Evolutionary conservation across 2,888 invertebrate species (phyloP), one percentile per base, ranked within the genome.

Genomic region (Panopea generosa): DNA sequence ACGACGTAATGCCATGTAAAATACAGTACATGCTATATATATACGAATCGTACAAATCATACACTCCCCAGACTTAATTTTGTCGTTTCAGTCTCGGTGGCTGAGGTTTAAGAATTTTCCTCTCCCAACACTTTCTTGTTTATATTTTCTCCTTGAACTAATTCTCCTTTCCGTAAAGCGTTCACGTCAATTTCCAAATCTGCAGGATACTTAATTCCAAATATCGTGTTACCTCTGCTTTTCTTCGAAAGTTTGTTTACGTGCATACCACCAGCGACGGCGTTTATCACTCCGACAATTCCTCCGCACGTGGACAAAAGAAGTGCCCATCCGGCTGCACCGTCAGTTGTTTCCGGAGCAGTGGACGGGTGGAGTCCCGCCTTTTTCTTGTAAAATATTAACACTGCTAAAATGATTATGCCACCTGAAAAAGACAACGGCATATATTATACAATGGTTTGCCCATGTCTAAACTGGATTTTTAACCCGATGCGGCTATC

Each of bases 371-470:
- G 59, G 18, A 85, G 61, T 16, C 85, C 85, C 9, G 83, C 76
- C 53, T 85, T 85, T 49, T 85, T 84, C 63, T 84, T 85, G 56
- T 77, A 81, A 60, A 85, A 85, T 59, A 85, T 77, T 27, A 85
- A 29, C 3, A 85, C 71, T 16, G 82, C 81, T 43, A 85, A 50
- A 16, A 84, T 69, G 9, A 84, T 77, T 1, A 82, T 53, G 9
- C 66, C 74, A 11, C 84, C 85, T 85, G 66, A 14, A 74, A 71
- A 45, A 20, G 29, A 6, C 45, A 45, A 33, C n/a, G n/a, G n/a
- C n/a, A n/a, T n/a, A n/a, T n/a, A n/a, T n/a, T n/a, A n/a, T n/a
- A n/a, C n/a, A n/a, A n/a, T n/a, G n/a, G n/a, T n/a, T n/a, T n/a
- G n/a, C n/a, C n/a, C n/a, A n/a, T n/a, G n/a, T n/a, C n/a, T n/a